phyloP scores from a whole-genome alignment of 2,113 vertebrate species.

The Colinus virginianus region DNA sequence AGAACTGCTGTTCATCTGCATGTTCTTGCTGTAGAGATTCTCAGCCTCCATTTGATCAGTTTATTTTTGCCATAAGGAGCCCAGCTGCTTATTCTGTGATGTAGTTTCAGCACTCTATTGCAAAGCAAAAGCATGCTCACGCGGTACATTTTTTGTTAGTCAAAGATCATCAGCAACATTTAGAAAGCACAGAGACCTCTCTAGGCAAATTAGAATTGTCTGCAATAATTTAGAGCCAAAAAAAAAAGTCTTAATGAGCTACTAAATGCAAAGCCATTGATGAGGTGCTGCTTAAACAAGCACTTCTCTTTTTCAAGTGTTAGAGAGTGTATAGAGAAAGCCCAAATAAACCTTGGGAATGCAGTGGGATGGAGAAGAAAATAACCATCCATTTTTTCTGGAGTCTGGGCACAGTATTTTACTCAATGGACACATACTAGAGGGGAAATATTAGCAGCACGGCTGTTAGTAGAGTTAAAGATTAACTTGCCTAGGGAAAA shows the following conservation, averaged over 20 bases:
- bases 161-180: neutral
- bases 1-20: neutral
- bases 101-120: neutral
- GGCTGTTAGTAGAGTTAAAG: neutral
- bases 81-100: neutral
- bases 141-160: neutral
- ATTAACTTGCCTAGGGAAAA: conserved; percentile 1
- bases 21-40: neutral
- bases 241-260: neutral
- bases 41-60: neutral
- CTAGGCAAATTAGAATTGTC: neutral
- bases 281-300: neutral
- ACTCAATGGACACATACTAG: neutral
- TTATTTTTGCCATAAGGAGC: neutral
- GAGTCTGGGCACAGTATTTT: neutral
- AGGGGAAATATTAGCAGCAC: neutral
- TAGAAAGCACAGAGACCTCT: neutral
- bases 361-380: neutral
- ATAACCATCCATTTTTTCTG: neutral
- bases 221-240: neutral
- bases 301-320: neutral
- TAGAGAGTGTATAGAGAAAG: neutral
- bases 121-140: neutral
- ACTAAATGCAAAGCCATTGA: neutral
- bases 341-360: neutral